A percentile compares a stretch with the other conserved stretches of the same genome.
phyloP scores from a whole-genome alignment of 1,140 invertebrate genomes.

The Drosophila kanapiae region DNA sequence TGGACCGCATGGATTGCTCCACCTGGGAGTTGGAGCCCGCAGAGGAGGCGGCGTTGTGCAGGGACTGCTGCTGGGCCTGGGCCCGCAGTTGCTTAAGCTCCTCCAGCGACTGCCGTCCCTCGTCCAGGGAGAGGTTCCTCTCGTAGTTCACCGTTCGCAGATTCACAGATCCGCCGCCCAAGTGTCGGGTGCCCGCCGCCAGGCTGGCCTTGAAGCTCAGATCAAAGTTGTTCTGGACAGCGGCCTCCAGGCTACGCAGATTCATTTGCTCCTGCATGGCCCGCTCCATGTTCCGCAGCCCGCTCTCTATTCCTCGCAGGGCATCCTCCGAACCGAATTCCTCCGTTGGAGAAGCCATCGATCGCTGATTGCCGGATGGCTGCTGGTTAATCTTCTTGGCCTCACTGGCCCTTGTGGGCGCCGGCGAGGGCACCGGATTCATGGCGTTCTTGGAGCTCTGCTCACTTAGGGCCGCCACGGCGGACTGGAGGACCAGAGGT shows the following conservation, averaged over 20 bases:
- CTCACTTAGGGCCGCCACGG: conserved; percentile 65
- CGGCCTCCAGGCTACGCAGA: conserved; percentile 75
- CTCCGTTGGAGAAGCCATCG: conserved; percentile 72
- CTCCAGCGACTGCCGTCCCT: conserved; percentile 77
- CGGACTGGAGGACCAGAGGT: conserved; percentile 64
- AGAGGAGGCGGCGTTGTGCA: conserved; percentile 72
- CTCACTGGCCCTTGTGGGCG: conserved; percentile 75
- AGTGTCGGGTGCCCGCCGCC: conserved; percentile 58
- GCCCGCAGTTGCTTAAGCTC: conserved; percentile 79
- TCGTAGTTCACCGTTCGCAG: conserved; percentile 69
- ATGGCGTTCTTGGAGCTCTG: conserved; percentile 69
- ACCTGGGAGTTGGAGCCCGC: conserved; percentile 65
- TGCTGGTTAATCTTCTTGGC: conserved; percentile 67
- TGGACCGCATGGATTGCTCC: conserved; percentile 79
- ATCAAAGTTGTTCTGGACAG: conserved; percentile 80
- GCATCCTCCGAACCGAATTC: conserved; percentile 85
- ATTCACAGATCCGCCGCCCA: conserved; percentile 72
- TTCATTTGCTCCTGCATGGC: conserved; percentile 85
- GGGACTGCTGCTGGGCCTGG: conserved; percentile 70
- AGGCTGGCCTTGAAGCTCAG: conserved; percentile 78
- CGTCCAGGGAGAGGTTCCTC: conserved; percentile 74
- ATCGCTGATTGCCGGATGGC: conserved; percentile 5
- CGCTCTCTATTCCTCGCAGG: conserved; percentile 82
- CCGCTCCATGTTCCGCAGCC: conserved; percentile 83
- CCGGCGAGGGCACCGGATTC: conserved; percentile 70